Conservation (phyloP, 2,888 invertebrate species). For the Melanostoma scalare region DNA sequence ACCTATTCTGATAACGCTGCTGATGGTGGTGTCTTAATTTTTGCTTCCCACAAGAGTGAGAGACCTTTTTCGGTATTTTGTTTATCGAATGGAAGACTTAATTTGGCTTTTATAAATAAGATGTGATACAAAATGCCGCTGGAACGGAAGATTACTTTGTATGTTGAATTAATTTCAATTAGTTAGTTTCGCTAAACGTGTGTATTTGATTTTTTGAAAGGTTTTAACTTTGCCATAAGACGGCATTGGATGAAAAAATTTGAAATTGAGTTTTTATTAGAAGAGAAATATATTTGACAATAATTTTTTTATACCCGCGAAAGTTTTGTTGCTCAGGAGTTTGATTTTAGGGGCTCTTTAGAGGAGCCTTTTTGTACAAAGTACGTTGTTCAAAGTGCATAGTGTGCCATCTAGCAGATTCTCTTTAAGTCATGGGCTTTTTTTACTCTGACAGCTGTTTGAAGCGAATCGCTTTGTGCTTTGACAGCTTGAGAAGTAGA, state of each 20-base stretch:
- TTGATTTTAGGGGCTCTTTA: no score
- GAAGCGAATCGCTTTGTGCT: no score
- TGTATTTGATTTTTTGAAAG: slow-evolving; percentile 35
- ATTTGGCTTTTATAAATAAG: slow-evolving; percentile 63
- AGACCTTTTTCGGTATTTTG: slow-evolving; percentile 1
- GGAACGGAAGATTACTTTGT: slow-evolving; percentile 67
- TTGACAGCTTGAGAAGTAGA: no score
- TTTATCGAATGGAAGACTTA: slow-evolving; percentile 45
- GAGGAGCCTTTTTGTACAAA: no score
- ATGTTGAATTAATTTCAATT: slow-evolving; percentile 63
- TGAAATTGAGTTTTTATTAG: not conserved
- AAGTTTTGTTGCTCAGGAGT: no score
- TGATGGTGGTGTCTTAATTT: slow-evolving; percentile 41
- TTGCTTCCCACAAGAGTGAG: slow-evolving; percentile 22
- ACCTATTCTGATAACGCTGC: slow-evolving; percentile 31
- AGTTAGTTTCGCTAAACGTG: slow-evolving; percentile 29
- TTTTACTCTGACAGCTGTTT: no score
- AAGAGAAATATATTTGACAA: no score
- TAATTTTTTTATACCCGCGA: not conserved
- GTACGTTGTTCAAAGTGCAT: no score
- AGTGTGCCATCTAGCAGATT: no score
- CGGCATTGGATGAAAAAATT: no score
- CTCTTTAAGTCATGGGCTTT: no score
- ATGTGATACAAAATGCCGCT: slow-evolving; percentile 65
- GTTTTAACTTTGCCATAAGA: slow-evolving; percentile 24